Percentiles rank a stretch among this genome's conserved stretches.
These are phyloP conservation scores for Distichodus sexfasciatus DNA, from an alignment of 2,797 vertebrate genomes.

Conservation along the genomic window DNA sequence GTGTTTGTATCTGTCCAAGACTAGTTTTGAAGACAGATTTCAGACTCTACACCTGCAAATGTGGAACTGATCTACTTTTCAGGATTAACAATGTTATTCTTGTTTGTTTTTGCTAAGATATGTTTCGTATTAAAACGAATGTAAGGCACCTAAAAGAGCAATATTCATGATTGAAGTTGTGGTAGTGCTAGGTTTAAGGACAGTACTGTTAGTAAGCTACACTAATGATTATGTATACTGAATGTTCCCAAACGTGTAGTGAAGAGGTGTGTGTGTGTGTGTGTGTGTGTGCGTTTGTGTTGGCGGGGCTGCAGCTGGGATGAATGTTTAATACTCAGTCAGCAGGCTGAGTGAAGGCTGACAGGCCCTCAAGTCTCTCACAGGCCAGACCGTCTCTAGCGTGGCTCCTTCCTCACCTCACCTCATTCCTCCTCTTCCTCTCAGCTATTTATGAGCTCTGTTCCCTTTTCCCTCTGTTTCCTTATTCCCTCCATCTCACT, in stretches of 20 bases:
- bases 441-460: conserved; percentile 64
- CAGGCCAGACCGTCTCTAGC: conserved; percentile 59
- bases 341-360: conserved; percentile 24
- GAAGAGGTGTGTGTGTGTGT: background rate
- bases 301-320: background rate
- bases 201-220: too few species aligned
- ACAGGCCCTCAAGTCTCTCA: conserved; percentile 57
- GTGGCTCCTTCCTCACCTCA: conserved; percentile 73
- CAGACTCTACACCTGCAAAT: too few species aligned
- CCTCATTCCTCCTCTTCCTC: conserved; percentile 51
- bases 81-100: too few species aligned
- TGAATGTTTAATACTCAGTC: conserved; percentile 45
- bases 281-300: background rate
- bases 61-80: too few species aligned
- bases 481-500: conserved; percentile 48
- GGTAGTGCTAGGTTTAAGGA: too few species aligned
- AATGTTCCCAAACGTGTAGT: background rate
- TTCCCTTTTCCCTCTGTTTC: conserved; percentile 30
- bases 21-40: too few species aligned
- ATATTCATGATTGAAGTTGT: too few species aligned
- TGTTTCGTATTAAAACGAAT: too few species aligned
- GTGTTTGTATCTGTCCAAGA: too few species aligned
- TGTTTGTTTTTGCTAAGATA: too few species aligned
- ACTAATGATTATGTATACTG: background rate
- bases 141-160: too few species aligned